Percentiles rank a stretch among this genome's conserved stretches.
Evolutionary conservation across 2,113 vertebrate genomes (phyloP).

Genomic region (Myotis lucifugus): DNA sequence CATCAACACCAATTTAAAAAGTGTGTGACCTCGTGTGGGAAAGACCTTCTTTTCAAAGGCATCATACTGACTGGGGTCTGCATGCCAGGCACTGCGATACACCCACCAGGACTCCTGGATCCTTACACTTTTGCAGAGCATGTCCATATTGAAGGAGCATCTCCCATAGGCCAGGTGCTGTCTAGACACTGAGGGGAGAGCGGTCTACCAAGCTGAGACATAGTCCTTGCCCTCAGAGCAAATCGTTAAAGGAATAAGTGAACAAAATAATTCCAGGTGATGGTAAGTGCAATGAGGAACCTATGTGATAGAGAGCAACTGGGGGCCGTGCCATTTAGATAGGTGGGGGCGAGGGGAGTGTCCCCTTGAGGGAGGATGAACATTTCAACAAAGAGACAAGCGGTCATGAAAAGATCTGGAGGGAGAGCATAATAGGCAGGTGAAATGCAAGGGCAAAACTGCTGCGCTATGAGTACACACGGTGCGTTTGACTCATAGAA

Average conservation of each 20-base stretch:
- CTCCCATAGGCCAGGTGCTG: neutral
- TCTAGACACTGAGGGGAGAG: neutral
- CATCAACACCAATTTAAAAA: neutral
- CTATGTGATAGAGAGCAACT: neutral
- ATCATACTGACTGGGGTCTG: neutral
- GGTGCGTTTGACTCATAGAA: neutral
- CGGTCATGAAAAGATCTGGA: neutral
- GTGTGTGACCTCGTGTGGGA: neutral
- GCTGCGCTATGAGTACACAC: neutral
- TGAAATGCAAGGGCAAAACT: neutral
- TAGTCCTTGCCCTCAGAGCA: neutral
- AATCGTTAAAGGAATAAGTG: neutral
- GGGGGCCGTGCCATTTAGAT: neutral
- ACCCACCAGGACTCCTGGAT: neutral
- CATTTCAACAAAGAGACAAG: neutral
- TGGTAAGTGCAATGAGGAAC: neutral
- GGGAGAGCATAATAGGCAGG: neutral
- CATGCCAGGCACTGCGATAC: neutral
- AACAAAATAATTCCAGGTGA: neutral
- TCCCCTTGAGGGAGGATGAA: neutral
- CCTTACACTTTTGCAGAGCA: neutral
- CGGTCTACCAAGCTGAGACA: neutral
- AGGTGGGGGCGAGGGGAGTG: no score
- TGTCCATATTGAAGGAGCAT: neutral
- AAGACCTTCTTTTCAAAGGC: neutral